phyloP scores from a whole-genome alignment of 1,140 invertebrate species.

The Orchestia grillus region DNA sequence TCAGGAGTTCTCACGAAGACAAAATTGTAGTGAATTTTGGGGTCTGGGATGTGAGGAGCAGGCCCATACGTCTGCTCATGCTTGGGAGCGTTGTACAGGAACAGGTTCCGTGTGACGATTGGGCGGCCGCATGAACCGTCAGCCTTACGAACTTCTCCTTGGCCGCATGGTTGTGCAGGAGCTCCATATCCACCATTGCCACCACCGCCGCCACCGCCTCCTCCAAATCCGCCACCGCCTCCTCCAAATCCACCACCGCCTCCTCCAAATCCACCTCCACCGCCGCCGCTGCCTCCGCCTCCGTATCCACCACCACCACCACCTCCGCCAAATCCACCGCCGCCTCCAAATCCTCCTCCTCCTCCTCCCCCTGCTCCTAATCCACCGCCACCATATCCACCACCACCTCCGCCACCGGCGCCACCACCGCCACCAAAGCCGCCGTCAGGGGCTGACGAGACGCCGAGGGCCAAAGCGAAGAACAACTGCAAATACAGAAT shows the following conservation, averaged over 20 bases:
- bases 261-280: background rate
- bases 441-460: background rate
- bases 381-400: background rate
- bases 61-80: slow-evolving; percentile 53
- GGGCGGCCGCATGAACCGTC: slow-evolving; percentile 64
- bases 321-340: background rate
- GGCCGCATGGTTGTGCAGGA: slow-evolving; percentile 36
- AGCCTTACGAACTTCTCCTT: slow-evolving; percentile 59
- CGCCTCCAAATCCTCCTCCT: background rate
- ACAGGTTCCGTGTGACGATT: slow-evolving; percentile 60
- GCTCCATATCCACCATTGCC: slow-evolving; percentile 43
- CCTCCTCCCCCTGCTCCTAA: background rate
- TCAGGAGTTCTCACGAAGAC: slow-evolving; percentile 65
- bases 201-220: background rate
- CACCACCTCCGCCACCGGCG: background rate
- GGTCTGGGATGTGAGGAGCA: slow-evolving; percentile 60
- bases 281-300: slow-evolving; percentile 1
- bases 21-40: slow-evolving; percentile 63
- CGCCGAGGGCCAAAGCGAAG: slow-evolving; percentile 21
- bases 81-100: slow-evolving; percentile 61
- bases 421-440: slow-evolving; percentile 23
- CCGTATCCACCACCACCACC: slow-evolving; percentile 25
- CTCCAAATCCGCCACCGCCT: background rate
- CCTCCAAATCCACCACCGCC: slow-evolving; percentile 5
- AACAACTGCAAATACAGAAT: background rate